These are phyloP conservation scores for Leptopilina syphax DNA, from an alignment of 2,888 invertebrate species.

Conservation along the genomic window DNA sequence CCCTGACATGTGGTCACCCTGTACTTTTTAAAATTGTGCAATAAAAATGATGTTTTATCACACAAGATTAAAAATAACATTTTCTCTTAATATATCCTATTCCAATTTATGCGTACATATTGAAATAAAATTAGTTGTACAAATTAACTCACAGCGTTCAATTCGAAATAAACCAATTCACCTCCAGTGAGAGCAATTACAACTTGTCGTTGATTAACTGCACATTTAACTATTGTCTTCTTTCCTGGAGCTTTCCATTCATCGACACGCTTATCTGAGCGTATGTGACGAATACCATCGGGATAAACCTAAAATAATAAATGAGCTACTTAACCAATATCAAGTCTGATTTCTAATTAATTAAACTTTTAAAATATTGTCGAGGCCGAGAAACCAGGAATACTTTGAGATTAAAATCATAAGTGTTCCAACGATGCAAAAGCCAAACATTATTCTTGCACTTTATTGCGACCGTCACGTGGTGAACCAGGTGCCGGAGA, in stretches of 20 bases:
- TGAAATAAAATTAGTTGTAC: neutral
- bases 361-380: conserved; percentile 56
- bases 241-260: conserved; percentile 99
- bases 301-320: conserved; percentile 89
- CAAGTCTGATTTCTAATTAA: neutral
- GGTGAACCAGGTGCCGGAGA: conserved; percentile 74
- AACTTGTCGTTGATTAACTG: conserved; percentile 98
- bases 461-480: conserved; percentile 73
- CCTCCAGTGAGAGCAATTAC: conserved; percentile 98
- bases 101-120: neutral
- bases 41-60: no score
- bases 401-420: conserved; percentile 56
- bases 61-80: no score
- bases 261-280: conserved; percentile 98
- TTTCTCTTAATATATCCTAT: no score
- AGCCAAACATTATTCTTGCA: conserved; percentile 69
- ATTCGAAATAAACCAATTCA: conserved; percentile 99
- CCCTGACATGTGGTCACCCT: no score
- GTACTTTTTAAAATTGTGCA: no score
- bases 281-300: conserved; percentile 98
- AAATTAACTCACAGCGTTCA: conserved; percentile 93
- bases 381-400: conserved; percentile 70
- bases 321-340: neutral
- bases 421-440: conserved; percentile 74
- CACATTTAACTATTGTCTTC: conserved; percentile 97